Evolutionary conservation across 2,113 vertebrate species (phyloP), one percentile per base, ranked within the genome.

Genomic region (Falcunculus frontatus): DNA sequence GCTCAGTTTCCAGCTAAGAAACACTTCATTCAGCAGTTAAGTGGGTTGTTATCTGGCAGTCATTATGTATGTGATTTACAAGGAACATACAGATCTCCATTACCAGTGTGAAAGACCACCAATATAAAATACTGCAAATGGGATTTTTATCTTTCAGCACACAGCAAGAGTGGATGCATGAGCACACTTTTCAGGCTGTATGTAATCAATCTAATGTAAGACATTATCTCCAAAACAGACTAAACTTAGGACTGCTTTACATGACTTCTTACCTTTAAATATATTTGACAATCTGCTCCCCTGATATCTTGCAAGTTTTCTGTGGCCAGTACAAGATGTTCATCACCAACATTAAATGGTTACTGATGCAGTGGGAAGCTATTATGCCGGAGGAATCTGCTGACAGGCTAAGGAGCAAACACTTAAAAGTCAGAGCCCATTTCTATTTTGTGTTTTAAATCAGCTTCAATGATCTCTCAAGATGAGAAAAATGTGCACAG

Each of bases 81-180:
- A 97, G 96, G 95, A 95, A 98, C 94, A 84, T 93, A 79, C 92
- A 97, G 95, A 95, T 96, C 96, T 96, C 89, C 74, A 89, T 95
- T 97, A 93, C 89, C 77, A 90, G 95, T 97, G 91, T 98, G 97
- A 98, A 95, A 98, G 97, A 97, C 97, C 97, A 97, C 97, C 97
- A 98, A 90, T 98, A 98, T 97, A 97, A 98, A 98, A 97, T 88
- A 92, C 77, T 96, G 95, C 97, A 98, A 98, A 98, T 98, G 98
- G 97, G 97, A 96, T 98, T 98, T 98, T 98, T 98, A 98, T 98
- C 98, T 98, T 98, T 98, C 98, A 98, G 96, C 97, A 95, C 90
- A 84, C 92, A 96, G 95, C 76, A 83, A 95, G 91, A 97, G 90
- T 95, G 93, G 93, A 95, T 97, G 95, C 96, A 93, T 88, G 90